These are phyloP conservation scores for Caenorhabditis virilis DNA, from an alignment of 2,888 invertebrate species.

Conservation along the genomic window DNA sequence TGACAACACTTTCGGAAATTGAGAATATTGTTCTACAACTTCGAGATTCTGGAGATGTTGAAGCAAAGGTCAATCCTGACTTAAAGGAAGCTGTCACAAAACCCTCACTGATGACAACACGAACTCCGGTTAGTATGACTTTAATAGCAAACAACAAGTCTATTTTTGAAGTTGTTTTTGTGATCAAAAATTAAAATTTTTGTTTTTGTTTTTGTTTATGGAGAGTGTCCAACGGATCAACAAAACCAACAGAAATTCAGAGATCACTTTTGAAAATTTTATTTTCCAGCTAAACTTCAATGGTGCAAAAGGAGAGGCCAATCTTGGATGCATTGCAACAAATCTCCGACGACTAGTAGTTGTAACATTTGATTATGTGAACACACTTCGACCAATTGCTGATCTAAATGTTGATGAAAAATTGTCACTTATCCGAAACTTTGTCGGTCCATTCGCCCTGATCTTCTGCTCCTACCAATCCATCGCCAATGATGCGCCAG, in stretches of 20 bases:
- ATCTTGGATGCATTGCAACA: constrained; percentile 15
- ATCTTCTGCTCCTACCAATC: constrained; percentile 54
- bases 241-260: neutral
- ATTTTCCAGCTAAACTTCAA: constrained; percentile 54
- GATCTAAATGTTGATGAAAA: constrained; percentile 59
- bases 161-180: neutral
- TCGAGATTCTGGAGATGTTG: constrained; percentile 26
- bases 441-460: constrained; percentile 46
- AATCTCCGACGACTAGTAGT: constrained; percentile 54
- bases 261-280: neutral
- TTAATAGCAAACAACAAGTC: neutral
- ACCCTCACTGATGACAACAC: constrained; percentile 42
- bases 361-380: constrained; percentile 62
- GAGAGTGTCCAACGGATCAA: neutral
- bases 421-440: constrained; percentile 53
- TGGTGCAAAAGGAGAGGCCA: constrained; percentile 37
- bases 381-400: constrained; percentile 66
- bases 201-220: constrained; percentile 5
- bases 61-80: constrained; percentile 17
- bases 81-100: constrained; percentile 41
- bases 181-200: constrained; percentile 2
- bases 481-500: constrained; percentile 24
- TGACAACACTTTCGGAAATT: constrained; percentile 60
- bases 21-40: constrained; percentile 57
- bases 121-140: constrained; percentile 40